These are phyloP conservation scores for Hanleya hanleyi DNA, from an alignment of 2,888 invertebrate species.

Conservation along the genomic window DNA sequence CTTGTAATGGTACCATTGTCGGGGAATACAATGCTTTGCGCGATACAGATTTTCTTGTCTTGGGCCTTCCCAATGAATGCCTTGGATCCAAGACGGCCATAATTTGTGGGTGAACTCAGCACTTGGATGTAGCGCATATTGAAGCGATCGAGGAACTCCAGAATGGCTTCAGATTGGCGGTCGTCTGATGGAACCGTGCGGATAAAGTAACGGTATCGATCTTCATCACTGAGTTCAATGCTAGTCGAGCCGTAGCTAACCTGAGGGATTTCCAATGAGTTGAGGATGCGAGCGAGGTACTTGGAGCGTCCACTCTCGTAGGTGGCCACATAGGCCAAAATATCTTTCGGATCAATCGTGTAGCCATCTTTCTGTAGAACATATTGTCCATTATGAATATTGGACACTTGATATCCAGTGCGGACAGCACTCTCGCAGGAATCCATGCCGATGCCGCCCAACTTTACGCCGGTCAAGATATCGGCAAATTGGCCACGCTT, in stretches of 20 bases:
- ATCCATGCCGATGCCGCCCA: conserved; percentile 67
- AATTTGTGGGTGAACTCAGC: conserved; percentile 53
- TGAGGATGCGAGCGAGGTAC: conserved; percentile 57
- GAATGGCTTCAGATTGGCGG: conserved; percentile 62
- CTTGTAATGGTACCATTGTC: conserved; percentile 47
- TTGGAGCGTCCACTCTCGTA: conserved; percentile 57
- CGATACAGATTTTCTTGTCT: conserved; percentile 57
- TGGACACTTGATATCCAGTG: conserved; percentile 65
- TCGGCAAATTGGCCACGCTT: conserved; percentile 61
- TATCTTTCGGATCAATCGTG: conserved; percentile 50
- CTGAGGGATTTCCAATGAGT: conserved; percentile 60
- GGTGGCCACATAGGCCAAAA: conserved; percentile 61
- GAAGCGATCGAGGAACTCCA: conserved; percentile 67
- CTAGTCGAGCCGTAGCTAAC: conserved; percentile 60
- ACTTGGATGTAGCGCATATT: conserved; percentile 73
- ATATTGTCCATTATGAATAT: conserved; percentile 58
- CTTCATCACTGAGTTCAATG: conserved; percentile 46
- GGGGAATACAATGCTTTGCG: conserved; percentile 56
- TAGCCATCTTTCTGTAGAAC: conserved; percentile 45
- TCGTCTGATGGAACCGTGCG: conserved; percentile 65
- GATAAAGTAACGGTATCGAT: conserved; percentile 60
- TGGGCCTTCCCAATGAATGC: conserved; percentile 47
- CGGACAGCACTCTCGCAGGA: conserved; percentile 61
- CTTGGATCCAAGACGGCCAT: conserved; percentile 51
- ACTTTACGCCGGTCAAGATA: conserved; percentile 53